These are phyloP conservation scores for Denticeps clupeoides DNA, from an alignment of 2,797 vertebrate genomes.

Conservation along the genomic window DNA sequence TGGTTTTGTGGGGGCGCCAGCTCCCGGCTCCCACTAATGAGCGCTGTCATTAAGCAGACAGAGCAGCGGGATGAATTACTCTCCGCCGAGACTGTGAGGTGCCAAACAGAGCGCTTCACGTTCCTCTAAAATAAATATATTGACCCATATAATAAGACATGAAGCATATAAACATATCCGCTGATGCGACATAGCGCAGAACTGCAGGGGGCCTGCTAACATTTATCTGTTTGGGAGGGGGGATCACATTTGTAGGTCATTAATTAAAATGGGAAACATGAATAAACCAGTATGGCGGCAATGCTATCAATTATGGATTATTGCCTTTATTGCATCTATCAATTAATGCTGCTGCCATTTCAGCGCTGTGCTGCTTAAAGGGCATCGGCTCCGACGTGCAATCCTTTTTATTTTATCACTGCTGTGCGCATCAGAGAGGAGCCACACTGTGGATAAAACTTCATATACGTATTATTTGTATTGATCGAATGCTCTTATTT, in stretches of 20 bases:
- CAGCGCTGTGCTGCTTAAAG: no score
- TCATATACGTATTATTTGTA: no score
- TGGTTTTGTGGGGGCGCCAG: conserved; percentile 11
- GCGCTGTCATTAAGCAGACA: conserved; percentile 26
- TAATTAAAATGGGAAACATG: conserved; percentile 21
- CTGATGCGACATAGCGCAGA: conserved; percentile 8
- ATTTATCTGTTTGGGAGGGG: conserved; percentile 18
- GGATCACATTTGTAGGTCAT: conserved; percentile 23
- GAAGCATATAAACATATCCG: conserved; percentile 7
- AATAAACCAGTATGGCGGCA: conserved; percentile 21
- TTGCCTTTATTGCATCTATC: no score
- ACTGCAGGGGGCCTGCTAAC: conserved; percentile 22
- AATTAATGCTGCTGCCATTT: no score
- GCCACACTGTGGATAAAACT: no score
- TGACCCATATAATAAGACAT: conserved; percentile 23
- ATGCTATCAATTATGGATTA: conserved; percentile 8
- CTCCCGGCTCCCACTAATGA: conserved; percentile 17
- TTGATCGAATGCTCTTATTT: no score
- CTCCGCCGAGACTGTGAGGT: conserved; percentile 25
- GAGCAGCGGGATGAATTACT: conserved; percentile 24
- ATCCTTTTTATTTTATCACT: no score
- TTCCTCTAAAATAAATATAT: conserved; percentile 32
- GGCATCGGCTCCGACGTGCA: no score
- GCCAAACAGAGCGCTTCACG: conserved; percentile 26
- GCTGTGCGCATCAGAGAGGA: no score